Evolutionary conservation across 2,888 invertebrate genomes (phyloP).

Genomic region (Drosophila sordidapex): DNA sequence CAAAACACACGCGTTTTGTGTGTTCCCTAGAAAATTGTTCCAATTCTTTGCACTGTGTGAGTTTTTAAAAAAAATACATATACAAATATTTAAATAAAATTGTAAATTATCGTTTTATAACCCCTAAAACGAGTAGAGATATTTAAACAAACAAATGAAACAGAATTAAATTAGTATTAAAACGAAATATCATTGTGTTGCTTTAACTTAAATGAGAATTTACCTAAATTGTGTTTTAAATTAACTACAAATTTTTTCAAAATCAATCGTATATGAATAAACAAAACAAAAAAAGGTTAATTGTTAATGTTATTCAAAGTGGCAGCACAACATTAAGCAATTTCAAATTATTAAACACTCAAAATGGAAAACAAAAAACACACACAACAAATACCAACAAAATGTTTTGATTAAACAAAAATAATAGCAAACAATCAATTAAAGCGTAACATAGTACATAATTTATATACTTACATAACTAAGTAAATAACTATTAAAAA

Average conservation of each 20-base stretch:
- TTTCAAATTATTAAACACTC: conserved; percentile 51
- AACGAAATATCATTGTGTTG: conserved; percentile 67
- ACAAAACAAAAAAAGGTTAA: conserved; percentile 50
- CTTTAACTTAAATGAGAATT: conserved; percentile 48
- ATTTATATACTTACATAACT: conserved; percentile 44
- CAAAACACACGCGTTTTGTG: conserved; percentile 20
- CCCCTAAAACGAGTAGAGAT: conserved; percentile 48
- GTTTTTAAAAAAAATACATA: conserved; percentile 44
- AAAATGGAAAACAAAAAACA: background rate
- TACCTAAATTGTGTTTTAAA: conserved; percentile 53
- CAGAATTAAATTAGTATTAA: conserved; percentile 54
- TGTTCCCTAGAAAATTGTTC: conserved; percentile 38
- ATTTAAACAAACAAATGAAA: conserved; percentile 36
- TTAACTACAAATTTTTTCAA: conserved; percentile 33
- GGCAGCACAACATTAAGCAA: conserved; percentile 57
- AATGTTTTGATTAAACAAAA: conserved; percentile 61
- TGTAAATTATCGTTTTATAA: conserved; percentile 66
- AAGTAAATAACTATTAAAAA: conserved; percentile 20
- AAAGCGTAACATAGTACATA: conserved; percentile 48
- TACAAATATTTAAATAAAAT: conserved; percentile 38
- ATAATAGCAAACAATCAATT: conserved; percentile 70
- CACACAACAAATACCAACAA: conserved; percentile 25
- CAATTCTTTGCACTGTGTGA: conserved; percentile 29
- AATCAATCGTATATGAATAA: conserved; percentile 47
- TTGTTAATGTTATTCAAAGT: conserved; percentile 69